A percentile compares a stretch with the other conserved stretches of the same genome.
Evolutionary conservation across 2,888 invertebrate genomes (phyloP).

Genomic region (Cotesia congregata): DNA sequence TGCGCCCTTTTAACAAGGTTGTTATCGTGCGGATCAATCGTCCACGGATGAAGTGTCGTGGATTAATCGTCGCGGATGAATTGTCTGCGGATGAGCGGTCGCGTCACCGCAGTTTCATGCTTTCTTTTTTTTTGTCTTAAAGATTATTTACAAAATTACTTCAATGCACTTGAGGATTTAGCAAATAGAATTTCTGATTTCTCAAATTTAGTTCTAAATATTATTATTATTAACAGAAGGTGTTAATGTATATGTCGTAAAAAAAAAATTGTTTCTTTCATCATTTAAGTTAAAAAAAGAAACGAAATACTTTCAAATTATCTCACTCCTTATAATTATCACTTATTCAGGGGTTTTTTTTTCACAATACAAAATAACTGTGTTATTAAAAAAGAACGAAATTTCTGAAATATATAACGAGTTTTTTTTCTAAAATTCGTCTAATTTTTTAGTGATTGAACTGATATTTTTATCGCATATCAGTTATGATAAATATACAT

Average conservation of each 20-base stretch:
- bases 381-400: background rate
- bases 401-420: background rate
- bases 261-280: background rate
- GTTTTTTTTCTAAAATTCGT: background rate
- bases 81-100: no score
- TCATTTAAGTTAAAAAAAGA: conserved; percentile 18
- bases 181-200: conserved; percentile 8
- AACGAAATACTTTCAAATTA: conserved; percentile 27
- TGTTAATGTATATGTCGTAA: background rate
- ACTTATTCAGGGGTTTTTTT: background rate
- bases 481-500: conserved; percentile 4
- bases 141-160: conserved; percentile 40
- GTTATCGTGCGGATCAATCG: no score
- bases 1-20: no score
- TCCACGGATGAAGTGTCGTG: no score
- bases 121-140: conserved; percentile 24
- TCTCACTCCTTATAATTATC: background rate
- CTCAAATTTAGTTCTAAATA: conserved; percentile 11
- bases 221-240: conserved; percentile 17
- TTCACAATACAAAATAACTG: background rate
- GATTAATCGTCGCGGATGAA: no score
- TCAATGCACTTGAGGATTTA: conserved; percentile 30
- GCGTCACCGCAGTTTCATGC: conserved; percentile 20
- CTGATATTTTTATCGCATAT: background rate
- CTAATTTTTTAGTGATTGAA: background rate